These are phyloP conservation scores for Colius striatus DNA, from an alignment of 2,113 vertebrate genomes.

Conservation along the genomic window DNA sequence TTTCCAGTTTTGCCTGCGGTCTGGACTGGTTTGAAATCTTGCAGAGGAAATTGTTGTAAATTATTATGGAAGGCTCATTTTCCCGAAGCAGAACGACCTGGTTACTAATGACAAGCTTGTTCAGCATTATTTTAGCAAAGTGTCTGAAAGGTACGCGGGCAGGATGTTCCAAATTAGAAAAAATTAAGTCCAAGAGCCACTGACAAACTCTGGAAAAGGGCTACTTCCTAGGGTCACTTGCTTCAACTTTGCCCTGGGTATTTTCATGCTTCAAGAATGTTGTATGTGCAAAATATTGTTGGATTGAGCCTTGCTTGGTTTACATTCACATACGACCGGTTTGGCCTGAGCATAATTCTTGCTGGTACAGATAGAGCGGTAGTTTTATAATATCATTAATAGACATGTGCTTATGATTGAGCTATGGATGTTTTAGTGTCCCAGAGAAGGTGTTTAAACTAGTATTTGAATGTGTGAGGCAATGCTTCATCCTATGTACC, in stretches of 20 bases:
- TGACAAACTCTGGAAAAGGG: not conserved
- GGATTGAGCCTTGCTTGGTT: not conserved
- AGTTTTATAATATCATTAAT: not conserved
- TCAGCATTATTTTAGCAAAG: conserved; percentile 13
- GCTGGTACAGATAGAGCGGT: not conserved
- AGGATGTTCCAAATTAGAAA: not conserved
- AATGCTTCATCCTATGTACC: not conserved
- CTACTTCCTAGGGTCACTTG: not conserved
- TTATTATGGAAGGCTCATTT: not conserved
- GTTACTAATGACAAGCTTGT: conserved; percentile 18
- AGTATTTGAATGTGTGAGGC: not conserved
- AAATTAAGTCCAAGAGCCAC: not conserved
- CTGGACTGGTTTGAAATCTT: conserved; percentile 6
- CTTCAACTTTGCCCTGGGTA: not conserved
- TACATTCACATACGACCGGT: fast-evolving
- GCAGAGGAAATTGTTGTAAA: not conserved
- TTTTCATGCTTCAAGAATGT: not conserved
- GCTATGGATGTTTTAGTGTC: not conserved
- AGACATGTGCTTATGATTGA: not conserved
- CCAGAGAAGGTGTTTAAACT: not conserved
- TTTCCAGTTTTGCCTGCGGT: not conserved
- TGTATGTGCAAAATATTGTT: not conserved
- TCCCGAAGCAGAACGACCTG: not conserved
- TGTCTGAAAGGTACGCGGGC: not conserved
- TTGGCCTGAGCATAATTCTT: not conserved